Percentiles rank a stretch among this genome's conserved stretches.
These are phyloP conservation scores for Drosophila mayaguana DNA, from an alignment of 2,888 invertebrate genomes.

Conservation along the genomic window DNA sequence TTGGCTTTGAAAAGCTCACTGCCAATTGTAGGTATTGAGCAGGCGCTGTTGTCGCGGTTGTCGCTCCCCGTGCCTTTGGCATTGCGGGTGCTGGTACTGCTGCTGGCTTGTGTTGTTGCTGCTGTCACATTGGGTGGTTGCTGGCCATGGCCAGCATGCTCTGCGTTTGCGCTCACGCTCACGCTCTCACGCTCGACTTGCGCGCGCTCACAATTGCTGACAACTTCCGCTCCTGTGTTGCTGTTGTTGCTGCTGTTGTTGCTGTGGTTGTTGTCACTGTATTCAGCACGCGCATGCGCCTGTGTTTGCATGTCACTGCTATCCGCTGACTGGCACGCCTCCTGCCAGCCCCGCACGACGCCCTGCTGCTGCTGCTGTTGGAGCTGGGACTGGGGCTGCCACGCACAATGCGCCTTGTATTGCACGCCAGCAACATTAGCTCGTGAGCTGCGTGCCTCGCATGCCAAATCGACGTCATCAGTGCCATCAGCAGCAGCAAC, in stretches of 20 bases:
- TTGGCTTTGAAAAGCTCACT: constrained; percentile 77
- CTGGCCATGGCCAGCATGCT: constrained; percentile 45
- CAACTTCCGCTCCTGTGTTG: constrained; percentile 72
- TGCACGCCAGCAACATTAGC: constrained; percentile 55
- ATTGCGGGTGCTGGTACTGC: constrained; percentile 36
- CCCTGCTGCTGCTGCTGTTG: constrained; percentile 8
- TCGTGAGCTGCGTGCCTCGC: constrained; percentile 68
- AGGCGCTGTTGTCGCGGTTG: constrained; percentile 54
- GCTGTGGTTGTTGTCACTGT: constrained; percentile 63
- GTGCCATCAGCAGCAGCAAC: constrained; percentile 13
- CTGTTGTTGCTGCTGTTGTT: constrained; percentile 16
- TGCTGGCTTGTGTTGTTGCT: constrained; percentile 36
- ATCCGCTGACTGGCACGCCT: constrained; percentile 61
- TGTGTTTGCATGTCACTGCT: constrained; percentile 51
- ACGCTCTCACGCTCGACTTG: constrained; percentile 76
- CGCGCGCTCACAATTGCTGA: constrained; percentile 69
- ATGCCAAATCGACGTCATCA: constrained; percentile 56
- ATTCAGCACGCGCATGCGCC: constrained; percentile 78
- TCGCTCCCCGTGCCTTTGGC: constrained; percentile 26
- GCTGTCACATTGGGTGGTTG: constrained; percentile 69
- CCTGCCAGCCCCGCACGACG: constrained; percentile 30
- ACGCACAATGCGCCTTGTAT: constrained; percentile 67
- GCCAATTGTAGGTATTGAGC: constrained; percentile 71
- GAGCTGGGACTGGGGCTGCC: constrained; percentile 46
- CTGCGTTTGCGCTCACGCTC: constrained; percentile 68